Evolutionary conservation across 2,888 invertebrate genomes (phyloP), one percentile per base, ranked within the genome.

Genomic region (Dicycla oo): DNA sequence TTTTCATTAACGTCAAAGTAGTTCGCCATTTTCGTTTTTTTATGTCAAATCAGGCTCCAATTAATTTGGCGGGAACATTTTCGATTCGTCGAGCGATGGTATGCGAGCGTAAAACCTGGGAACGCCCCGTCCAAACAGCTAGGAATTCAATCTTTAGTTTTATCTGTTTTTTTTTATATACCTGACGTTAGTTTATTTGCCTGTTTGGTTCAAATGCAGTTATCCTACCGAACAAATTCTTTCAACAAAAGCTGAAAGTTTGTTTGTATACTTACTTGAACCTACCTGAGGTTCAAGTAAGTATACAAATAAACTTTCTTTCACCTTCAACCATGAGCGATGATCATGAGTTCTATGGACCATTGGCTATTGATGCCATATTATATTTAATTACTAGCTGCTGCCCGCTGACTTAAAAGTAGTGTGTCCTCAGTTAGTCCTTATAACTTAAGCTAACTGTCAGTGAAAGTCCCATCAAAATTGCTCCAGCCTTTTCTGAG

Each of bases 21-120:
- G 70, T 75, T 84, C 49, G 76, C 84, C 82, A 77, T 87, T 71
- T 85, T 87, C 81, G 89, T 91, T 91, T 91, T 91, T 87, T 86
- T 80, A 85, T 87, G 86, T 89, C 89, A 89, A 89, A 88, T 85
- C 83, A 87, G 80, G 70, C 79, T 65, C 89, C 91, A 91, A 91
- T 92, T 92, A 90, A 90, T 90, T 89, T 87, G 73, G 84, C 84
- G 85, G 87, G 87, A 86, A 86, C 87, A 86, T 86, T 87, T 90
- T 89, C 87, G 90, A 93, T 93, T 92, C 92, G 92, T 89, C 89
- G 90, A 86, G 84, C 84, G 73, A 80, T 69, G 91, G 92, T 88
- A 92, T 91, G 88, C 76, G 75, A 77, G 61, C 45, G 69, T 78
- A 38, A 84, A 54, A 63, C 38, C 64, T 69, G 82, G 60, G 80